Evolutionary conservation across 2,113 vertebrate species (phyloP), one percentile per base, ranked within the genome.

Genomic region (Galeopterus variegatus): DNA sequence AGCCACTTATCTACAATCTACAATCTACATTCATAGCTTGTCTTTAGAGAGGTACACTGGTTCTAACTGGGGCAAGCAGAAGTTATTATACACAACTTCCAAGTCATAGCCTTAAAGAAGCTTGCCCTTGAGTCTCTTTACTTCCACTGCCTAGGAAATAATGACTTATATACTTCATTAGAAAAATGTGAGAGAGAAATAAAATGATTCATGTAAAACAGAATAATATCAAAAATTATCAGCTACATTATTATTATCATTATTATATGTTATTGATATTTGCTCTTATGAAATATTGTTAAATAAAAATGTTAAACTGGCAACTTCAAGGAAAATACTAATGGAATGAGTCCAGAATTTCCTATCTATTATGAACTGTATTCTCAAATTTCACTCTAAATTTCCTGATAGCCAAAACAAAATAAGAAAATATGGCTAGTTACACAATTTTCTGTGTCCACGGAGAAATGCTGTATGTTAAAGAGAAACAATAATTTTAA

Each of bases 241-340:
- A 50, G 13, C 62, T 73, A 76, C 1, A 23, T 28, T 36, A 50
- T 64, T 90, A 33, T 91, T 41, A 89, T 60, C 8, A 41, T 41
- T 41, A 41, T 41, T 15, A 65, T 13, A 14, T 50, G 10, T 94
- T 90, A 67, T 31, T 72, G 17, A 48, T 33, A 88, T 65, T 90
- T 86, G 8, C 69, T 65, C 26, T 88, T 85, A 33, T 56, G 14
- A 52, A 82, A 62, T 64, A 77, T n/a, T 58, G 1, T 67, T 75
- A 54, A 86, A 72, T 58, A 76, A 80, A 77, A 90, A 41, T 85
- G 31, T 82, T 80, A 88, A 56, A 21, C 54, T 91, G 11, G 3
- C 2, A 81, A 62, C 13, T 86, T 82, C 10, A 83, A 94, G 48
- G 60, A 65, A 84, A 88, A 65, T 50, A 6, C 56, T 60, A 79